Percentiles rank a stretch among this genome's conserved stretches.
Conservation (phyloP, 2,888 invertebrate genomes). For the Anorthoa munda region DNA sequence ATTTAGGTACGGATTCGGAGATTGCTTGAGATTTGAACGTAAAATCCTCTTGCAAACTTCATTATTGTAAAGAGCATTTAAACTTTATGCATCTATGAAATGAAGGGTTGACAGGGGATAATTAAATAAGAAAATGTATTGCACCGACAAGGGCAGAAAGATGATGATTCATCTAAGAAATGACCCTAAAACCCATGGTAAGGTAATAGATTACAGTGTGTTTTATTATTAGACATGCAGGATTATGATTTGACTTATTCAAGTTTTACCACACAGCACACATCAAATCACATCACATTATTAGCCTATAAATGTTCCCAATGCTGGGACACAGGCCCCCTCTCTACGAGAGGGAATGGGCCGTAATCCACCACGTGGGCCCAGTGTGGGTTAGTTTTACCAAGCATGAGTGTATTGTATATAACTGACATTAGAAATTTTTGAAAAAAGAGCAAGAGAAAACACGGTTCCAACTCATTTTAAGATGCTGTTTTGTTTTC, state of each 20-base stretch:
- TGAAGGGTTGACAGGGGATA: not conserved
- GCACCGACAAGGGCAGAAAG: not conserved
- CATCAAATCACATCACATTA: no score
- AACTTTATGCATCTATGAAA: not conserved
- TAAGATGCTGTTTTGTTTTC: not conserved
- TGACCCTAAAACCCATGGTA: no score
- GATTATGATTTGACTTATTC: not conserved
- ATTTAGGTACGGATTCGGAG: conserved; percentile 24
- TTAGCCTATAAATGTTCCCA: no score
- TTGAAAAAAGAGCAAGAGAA: not conserved
- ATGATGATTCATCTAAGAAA: not conserved
- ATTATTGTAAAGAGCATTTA: not conserved
- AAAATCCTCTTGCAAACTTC: not conserved
- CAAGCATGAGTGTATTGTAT: no score
- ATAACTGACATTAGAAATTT: not conserved
- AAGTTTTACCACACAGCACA: no score
- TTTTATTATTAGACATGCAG: not conserved
- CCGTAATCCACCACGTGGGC: no score
- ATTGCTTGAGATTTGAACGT: conserved; percentile 19
- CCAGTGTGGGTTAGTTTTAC: no score
- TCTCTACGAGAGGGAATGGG: no score
- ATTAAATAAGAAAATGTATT: not conserved
- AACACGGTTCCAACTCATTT: not conserved
- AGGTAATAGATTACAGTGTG: not conserved
- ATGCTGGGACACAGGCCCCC: no score